Evolutionary conservation across 2,797 vertebrate species (phyloP).

Genomic region (Pteronotus mesoamericanus): DNA sequence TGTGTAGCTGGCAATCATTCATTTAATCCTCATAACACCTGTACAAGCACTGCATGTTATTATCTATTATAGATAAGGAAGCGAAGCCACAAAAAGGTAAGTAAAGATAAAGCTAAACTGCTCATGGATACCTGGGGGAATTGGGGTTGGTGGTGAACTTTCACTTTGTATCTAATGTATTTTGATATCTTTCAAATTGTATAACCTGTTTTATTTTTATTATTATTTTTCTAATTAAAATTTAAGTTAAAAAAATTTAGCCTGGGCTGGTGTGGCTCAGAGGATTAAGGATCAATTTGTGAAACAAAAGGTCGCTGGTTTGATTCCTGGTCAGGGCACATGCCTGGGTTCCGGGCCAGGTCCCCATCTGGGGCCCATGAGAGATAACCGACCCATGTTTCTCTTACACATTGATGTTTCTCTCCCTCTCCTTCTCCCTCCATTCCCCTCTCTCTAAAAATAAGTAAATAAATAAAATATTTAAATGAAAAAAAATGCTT

Average conservation of each 20-base stretch:
- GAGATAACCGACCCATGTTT: too few species aligned
- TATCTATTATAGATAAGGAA: background rate
- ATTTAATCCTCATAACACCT: background rate
- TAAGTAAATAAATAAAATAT: too few species aligned
- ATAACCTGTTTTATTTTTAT: background rate
- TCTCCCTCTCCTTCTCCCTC: too few species aligned
- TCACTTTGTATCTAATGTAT: background rate
- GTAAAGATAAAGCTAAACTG: background rate
- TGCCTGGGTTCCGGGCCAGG: too few species aligned
- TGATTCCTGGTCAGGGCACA: too few species aligned
- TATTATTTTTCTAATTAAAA: slow-evolving; percentile 19
- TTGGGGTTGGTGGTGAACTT: background rate
- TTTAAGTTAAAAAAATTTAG: background rate
- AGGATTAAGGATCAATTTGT: too few species aligned
- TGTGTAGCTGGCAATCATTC: background rate
- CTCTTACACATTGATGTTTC: too few species aligned
- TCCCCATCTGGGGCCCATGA: too few species aligned
- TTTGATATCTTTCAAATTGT: background rate
- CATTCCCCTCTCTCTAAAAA: too few species aligned
- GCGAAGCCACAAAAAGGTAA: background rate
- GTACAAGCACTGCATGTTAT: background rate
- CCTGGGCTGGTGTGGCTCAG: too few species aligned
- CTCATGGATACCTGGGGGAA: background rate
- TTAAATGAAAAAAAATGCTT: background rate
- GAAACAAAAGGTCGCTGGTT: too few species aligned